These are phyloP conservation scores for Apocheima hispidaria DNA, from an alignment of 2,888 invertebrate genomes.

Conservation along the genomic window DNA sequence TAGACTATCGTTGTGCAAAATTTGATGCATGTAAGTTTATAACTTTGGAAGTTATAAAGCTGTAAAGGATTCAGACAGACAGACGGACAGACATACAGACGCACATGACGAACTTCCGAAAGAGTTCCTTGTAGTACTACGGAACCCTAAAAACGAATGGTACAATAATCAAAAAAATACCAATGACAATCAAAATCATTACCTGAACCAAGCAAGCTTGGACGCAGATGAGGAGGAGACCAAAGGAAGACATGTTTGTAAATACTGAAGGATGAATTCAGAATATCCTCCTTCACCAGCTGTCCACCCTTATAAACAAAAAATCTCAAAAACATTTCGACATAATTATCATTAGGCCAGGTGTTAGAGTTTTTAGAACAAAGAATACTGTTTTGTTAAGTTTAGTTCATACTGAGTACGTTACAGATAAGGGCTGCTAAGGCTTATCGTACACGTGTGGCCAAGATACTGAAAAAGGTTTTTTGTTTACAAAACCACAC, in stretches of 20 bases:
- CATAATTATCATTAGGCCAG: background rate
- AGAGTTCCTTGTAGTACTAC: too few relatives aligned
- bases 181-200: constrained; percentile 4
- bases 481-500: background rate
- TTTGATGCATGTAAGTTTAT: too few relatives aligned
- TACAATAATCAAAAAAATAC: background rate
- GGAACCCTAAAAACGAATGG: too few relatives aligned
- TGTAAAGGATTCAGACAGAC: too few relatives aligned
- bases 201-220: constrained; percentile 51
- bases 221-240: constrained; percentile 39
- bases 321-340: background rate
- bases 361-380: background rate
- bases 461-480: background rate
- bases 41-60: too few relatives aligned
- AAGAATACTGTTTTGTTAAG: background rate
- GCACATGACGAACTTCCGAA: too few relatives aligned
- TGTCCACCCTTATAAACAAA: background rate
- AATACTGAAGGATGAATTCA: background rate
- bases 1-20: too few relatives aligned
- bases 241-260: constrained; percentile 37
- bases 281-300: constrained; percentile 1
- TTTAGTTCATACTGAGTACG: background rate
- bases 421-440: background rate
- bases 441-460: background rate
- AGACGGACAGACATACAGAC: too few relatives aligned